phyloP scores from a whole-genome alignment of 1,140 invertebrate species.

The Zaprionus davidi region DNA sequence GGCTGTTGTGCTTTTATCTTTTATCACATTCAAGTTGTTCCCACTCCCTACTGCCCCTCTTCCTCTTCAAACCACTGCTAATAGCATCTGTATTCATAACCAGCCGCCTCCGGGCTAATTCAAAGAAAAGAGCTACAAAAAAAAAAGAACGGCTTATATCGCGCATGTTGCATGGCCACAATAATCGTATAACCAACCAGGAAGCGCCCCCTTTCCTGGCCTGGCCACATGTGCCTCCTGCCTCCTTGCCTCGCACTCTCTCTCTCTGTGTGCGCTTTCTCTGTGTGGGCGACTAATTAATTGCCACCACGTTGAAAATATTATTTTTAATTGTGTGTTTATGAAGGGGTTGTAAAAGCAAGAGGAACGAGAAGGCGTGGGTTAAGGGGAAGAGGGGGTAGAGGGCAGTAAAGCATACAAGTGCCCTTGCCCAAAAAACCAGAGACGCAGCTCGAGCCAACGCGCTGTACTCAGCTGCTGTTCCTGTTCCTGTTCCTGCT shows the following conservation, averaged over 20 bases:
- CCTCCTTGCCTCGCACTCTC: constrained; percentile 19
- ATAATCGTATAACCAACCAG: constrained; percentile 7
- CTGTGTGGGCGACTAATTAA: constrained; percentile 69
- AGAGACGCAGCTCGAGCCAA: neutral
- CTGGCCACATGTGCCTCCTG: constrained; percentile 19
- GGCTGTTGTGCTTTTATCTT: neutral
- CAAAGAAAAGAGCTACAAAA: neutral
- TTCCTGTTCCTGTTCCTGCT: constrained; percentile 28
- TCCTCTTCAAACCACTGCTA: constrained; percentile 9
- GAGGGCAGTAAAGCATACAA: neutral
- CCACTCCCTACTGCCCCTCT: no score
- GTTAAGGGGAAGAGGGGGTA: neutral
- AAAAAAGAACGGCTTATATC: constrained; percentile 14
- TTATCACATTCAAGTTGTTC: neutral
- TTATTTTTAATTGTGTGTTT: constrained; percentile 84
- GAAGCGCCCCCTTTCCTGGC: no score
- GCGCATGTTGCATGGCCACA: constrained; percentile 17
- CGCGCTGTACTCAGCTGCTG: constrained; percentile 34
- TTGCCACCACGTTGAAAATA: constrained; percentile 82
- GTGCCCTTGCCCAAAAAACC: constrained; percentile 37
- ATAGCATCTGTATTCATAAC: constrained; percentile 26
- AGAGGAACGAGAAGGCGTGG: neutral
- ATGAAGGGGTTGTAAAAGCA: constrained; percentile 38
- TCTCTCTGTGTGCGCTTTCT: constrained; percentile 8
- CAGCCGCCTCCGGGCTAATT: neutral